Percentiles rank a stretch among this genome's conserved stretches.
Conservation (phyloP, 2,113 vertebrate species). For the Piliocolobus tephrosceles region DNA sequence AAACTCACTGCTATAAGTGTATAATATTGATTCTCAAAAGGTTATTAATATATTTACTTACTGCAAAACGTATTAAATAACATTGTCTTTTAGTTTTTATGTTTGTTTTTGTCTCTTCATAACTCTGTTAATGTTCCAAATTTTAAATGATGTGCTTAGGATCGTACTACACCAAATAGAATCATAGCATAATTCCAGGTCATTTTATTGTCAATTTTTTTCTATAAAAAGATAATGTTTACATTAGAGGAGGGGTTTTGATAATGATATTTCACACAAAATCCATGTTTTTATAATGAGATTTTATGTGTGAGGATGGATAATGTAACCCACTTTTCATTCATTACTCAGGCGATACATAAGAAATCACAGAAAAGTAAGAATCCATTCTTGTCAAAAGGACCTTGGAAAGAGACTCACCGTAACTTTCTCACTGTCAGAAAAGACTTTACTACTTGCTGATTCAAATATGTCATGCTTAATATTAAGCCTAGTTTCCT, state of each 20-base stretch:
- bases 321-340: background rate
- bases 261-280: background rate
- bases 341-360: background rate
- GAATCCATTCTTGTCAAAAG: slow-evolving; percentile 33
- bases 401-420: background rate
- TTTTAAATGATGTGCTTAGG: background rate
- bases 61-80: background rate
- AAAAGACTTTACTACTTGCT: background rate
- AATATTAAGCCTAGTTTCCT: slow-evolving; percentile 29
- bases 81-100: background rate
- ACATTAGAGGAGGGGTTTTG: background rate
- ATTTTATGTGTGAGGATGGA: background rate
- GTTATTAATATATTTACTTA: background rate
- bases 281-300: background rate
- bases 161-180: background rate
- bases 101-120: background rate
- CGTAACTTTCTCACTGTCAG: slow-evolving; percentile 12
- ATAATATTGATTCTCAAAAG: background rate
- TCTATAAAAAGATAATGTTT: background rate
- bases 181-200: background rate
- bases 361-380: slow-evolving; percentile 21
- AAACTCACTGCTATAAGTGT: background rate
- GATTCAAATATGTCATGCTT: slow-evolving; percentile 33
- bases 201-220: background rate
- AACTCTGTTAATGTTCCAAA: background rate